These are phyloP conservation scores for Cephus spinipes DNA, from an alignment of 2,888 invertebrate genomes.

Conservation along the genomic window DNA sequence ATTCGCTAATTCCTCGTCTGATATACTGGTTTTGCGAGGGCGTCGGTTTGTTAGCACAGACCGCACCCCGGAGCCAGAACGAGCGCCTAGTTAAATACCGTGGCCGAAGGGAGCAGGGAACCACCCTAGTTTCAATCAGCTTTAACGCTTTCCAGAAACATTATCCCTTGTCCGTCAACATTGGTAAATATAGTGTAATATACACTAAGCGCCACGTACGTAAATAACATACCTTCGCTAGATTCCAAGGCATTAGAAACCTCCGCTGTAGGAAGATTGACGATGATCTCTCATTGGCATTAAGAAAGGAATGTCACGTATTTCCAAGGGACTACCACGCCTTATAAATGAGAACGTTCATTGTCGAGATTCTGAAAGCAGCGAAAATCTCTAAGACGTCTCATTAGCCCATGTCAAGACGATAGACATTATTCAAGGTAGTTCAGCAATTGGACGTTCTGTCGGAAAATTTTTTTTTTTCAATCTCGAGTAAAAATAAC, in stretches of 20 bases:
- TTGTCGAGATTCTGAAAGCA: not conserved
- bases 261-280: not conserved
- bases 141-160: constrained; percentile 32
- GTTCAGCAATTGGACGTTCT: not conserved
- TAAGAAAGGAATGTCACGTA: not conserved
- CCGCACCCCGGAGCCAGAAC: constrained; percentile 33
- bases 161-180: constrained; percentile 25
- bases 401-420: not conserved
- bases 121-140: constrained; percentile 45
- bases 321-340: not conserved
- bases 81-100: not conserved
- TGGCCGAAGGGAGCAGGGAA: constrained; percentile 14
- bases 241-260: not conserved
- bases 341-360: not conserved
- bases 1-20: constrained; percentile 28
- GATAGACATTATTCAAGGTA: not conserved
- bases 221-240: not conserved
- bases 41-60: constrained; percentile 43
- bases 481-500: not conserved
- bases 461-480: not conserved
- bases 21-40: constrained; percentile 32
- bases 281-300: not conserved
- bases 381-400: not conserved
- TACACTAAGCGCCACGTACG: not conserved
- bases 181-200: not conserved